These are phyloP conservation scores for Aurelia coerulea DNA, from an alignment of 30 jellyfish, hydroid and myxozoan genomes.

Conservation along the genomic window DNA sequence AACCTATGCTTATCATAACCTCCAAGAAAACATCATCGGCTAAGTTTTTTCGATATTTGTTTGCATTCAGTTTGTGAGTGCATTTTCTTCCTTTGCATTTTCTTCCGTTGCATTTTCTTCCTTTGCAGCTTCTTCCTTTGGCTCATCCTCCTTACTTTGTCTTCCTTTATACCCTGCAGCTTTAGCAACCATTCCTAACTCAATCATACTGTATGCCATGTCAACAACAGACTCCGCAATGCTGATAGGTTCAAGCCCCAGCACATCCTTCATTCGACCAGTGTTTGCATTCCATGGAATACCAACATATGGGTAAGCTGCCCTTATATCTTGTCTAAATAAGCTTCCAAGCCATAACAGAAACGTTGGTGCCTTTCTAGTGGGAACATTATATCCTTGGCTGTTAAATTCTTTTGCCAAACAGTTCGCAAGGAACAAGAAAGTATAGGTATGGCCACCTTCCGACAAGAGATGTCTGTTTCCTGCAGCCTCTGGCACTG, in stretches of 20 bases:
- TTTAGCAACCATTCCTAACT: slow-evolving; percentile 31
- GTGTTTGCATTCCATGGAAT: slow-evolving; percentile 3
- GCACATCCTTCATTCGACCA: slow-evolving; percentile 45
- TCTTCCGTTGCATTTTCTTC: slow-evolving; percentile 7
- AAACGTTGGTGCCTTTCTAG: slow-evolving; percentile 48
- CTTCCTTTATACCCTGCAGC: background rate
- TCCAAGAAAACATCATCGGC: no score
- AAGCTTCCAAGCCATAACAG: slow-evolving; percentile 46
- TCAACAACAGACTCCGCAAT: slow-evolving; percentile 21
- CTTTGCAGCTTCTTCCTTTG: slow-evolving; percentile 10
- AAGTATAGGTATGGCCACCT: slow-evolving; percentile 10
- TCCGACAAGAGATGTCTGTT: slow-evolving; percentile 40
- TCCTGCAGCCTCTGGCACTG: slow-evolving; percentile 64
- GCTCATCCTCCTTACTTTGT: background rate
- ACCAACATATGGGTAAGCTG: slow-evolving; percentile 38
- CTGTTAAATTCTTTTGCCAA: slow-evolving; percentile 44
- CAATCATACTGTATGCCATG: slow-evolving; percentile 56
- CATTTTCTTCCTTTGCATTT: slow-evolving; percentile 3
- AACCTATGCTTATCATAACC: no score
- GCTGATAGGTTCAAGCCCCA: slow-evolving; percentile 13
- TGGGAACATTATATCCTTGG: slow-evolving; percentile 56
- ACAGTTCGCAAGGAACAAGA: slow-evolving; percentile 10
- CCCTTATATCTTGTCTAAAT: slow-evolving; percentile 33
- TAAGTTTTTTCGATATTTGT: no score
- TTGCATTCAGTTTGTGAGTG: background rate